Evolutionary conservation across 1,140 invertebrate genomes (phyloP).

Genomic region (Forficula auricularia): DNA sequence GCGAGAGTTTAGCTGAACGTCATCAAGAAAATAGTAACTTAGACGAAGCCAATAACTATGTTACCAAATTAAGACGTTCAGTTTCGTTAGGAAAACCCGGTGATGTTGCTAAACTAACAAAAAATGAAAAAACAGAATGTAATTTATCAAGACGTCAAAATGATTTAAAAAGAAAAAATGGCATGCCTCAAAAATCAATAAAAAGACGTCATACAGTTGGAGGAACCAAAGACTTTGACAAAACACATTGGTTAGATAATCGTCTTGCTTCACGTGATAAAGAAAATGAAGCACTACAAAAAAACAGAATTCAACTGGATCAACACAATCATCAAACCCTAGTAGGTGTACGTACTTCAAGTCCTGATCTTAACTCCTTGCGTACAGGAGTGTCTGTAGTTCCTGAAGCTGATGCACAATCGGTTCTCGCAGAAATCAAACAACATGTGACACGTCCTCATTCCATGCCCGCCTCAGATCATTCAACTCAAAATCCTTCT

Average conservation of each 20-base stretch:
- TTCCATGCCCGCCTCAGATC: slow-evolving; percentile 28
- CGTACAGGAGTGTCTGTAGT: slow-evolving; percentile 19
- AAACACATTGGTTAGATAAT: slow-evolving; percentile 40
- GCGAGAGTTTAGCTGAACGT: slow-evolving; percentile 12
- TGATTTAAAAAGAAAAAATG: slow-evolving; percentile 46
- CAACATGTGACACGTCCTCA: slow-evolving; percentile 33
- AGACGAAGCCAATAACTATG: too few species aligned
- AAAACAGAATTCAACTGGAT: slow-evolving; percentile 27
- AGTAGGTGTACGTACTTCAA: slow-evolving; percentile 36
- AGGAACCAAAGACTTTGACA: slow-evolving; percentile 68
- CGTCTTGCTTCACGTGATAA: slow-evolving; percentile 30
- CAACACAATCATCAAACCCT: slow-evolving; percentile 21
- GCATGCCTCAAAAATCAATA: slow-evolving; percentile 55
- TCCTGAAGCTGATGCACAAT: slow-evolving; percentile 12
- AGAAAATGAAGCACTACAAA: slow-evolving; percentile 26
- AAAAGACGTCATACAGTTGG: slow-evolving; percentile 82
- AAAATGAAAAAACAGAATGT: slow-evolving; percentile 65
- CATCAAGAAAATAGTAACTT: too few species aligned
- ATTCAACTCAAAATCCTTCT: slow-evolving; percentile 32
- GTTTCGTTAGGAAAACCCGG: neutral
- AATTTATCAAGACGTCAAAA: slow-evolving; percentile 42
- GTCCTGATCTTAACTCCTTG: slow-evolving; percentile 38
- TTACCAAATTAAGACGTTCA: too few species aligned
- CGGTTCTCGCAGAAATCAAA: slow-evolving; percentile 35
- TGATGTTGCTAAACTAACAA: slow-evolving; percentile 31